These are phyloP conservation scores for Gymnorhina tibicen DNA, from an alignment of 2,113 vertebrate genomes.

Conservation along the genomic window DNA sequence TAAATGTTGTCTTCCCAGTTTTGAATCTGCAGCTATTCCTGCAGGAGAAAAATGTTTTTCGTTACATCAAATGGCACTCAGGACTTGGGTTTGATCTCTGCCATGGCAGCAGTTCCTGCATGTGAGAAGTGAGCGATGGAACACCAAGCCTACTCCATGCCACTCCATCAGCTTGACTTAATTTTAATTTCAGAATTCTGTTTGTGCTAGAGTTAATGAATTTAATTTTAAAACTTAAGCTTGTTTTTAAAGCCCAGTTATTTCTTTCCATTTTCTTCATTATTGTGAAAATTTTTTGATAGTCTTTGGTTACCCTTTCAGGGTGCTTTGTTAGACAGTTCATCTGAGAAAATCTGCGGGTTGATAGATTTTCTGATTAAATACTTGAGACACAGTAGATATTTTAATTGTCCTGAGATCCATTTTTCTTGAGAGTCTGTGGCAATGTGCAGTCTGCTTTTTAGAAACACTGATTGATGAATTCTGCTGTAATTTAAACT, in stretches of 20 bases:
- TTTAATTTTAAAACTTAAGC: not conserved
- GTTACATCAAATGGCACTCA: accelerated
- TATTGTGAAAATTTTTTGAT: not conserved
- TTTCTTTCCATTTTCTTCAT: not conserved
- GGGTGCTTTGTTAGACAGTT: not conserved
- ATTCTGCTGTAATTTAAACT: conserved; percentile 50
- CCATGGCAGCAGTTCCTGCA: not conserved
- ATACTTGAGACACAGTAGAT: not conserved
- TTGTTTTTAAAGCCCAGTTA: not conserved
- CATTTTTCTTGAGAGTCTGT: conserved; percentile 4
- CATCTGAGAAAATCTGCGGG: not conserved
- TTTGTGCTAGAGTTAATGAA: not conserved
- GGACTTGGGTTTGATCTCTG: not conserved
- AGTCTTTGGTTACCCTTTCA: not conserved
- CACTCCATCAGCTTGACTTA: not conserved
- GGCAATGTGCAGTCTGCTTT: not conserved
- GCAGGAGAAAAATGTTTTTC: not conserved
- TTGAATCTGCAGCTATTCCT: not conserved
- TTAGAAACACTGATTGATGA: conserved; percentile 37
- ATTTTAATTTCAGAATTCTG: not conserved
- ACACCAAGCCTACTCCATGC: accelerated
- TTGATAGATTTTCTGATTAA: conserved; percentile 20
- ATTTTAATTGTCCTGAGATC: conserved; percentile 19
- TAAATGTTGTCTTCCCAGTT: not conserved
- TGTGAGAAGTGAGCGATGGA: not conserved